Evolutionary conservation across 2,113 vertebrate species (phyloP).

Genomic region (Abramis brama): DNA sequence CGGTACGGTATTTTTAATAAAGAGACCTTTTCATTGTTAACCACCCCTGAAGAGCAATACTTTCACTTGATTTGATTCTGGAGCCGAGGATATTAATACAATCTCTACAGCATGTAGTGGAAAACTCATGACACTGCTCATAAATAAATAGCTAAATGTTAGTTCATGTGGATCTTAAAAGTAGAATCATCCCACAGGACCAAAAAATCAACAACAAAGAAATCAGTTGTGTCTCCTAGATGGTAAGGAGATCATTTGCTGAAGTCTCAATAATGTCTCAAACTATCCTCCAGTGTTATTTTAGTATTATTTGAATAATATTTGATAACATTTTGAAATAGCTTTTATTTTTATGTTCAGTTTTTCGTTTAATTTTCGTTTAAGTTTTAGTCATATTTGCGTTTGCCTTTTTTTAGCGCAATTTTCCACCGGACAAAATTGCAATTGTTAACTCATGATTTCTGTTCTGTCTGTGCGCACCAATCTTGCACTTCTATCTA

Average conservation of each 20-base stretch:
- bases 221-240: too few relatives aligned
- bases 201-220: neutral
- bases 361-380: too few relatives aligned
- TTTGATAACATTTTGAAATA: neutral
- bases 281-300: neutral
- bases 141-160: conserved; percentile 11
- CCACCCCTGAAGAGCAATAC: conserved; percentile 52
- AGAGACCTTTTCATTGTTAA: conserved; percentile 57
- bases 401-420: neutral
- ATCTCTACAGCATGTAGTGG: conserved; percentile 34
- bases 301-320: neutral
- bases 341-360: neutral
- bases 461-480: too few relatives aligned
- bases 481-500: too few relatives aligned
- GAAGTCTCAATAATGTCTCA: neutral
- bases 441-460: too few relatives aligned
- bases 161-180: neutral
- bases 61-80: conserved; percentile 59
- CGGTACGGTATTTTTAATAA: conserved; percentile 52
- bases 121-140: conserved; percentile 57
- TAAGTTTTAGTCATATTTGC: neutral
- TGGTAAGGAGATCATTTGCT: too few relatives aligned
- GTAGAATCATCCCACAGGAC: too few relatives aligned
- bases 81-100: conserved; percentile 57
- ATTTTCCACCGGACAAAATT: too few relatives aligned